phyloP scores from a whole-genome alignment of 53 echinoderm and acorn worm species.

The Stichopus horrens region DNA sequence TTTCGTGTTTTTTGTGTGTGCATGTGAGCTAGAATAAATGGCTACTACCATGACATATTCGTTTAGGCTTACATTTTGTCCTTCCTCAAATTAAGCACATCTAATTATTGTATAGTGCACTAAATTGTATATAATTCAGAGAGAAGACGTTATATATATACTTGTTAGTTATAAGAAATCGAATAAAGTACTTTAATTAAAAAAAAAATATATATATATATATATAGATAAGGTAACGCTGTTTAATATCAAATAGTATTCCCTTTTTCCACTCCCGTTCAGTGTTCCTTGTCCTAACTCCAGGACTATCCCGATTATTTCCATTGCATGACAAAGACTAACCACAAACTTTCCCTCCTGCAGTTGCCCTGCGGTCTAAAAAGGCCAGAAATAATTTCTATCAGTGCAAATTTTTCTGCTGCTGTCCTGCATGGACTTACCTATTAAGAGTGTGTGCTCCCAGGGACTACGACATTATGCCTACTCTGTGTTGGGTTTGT shows the following conservation, averaged over 20 bases:
- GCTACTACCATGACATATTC: too few species aligned
- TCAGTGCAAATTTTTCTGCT: conserved; percentile 16
- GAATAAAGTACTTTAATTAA: too few species aligned
- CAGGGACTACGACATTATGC: conserved; percentile 46
- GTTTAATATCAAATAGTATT: neutral
- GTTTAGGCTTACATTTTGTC: too few species aligned
- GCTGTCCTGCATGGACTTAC: conserved; percentile 30
- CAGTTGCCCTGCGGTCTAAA: conserved; percentile 48
- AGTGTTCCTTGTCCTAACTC: conserved; percentile 20
- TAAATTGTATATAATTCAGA: too few species aligned
- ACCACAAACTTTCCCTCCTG: conserved; percentile 50
- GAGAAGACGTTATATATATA: too few species aligned
- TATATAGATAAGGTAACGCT: too few species aligned
- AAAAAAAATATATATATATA: too few species aligned
- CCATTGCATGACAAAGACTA: conserved; percentile 49
- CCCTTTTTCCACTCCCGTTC: conserved; percentile 5
- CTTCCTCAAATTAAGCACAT: too few species aligned
- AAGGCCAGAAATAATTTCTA: conserved; percentile 50
- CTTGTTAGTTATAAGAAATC: too few species aligned
- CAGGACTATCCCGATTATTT: conserved; percentile 29
- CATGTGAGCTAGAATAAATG: too few species aligned
- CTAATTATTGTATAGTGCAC: too few species aligned
- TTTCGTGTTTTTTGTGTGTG: too few species aligned
- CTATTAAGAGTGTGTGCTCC: conserved; percentile 39
- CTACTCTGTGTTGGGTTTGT: conserved; percentile 65